Percentiles rank a stretch among this genome's conserved stretches.
Conservation (phyloP, 2,113 vertebrate species). For the Aplodontia rufa region DNA sequence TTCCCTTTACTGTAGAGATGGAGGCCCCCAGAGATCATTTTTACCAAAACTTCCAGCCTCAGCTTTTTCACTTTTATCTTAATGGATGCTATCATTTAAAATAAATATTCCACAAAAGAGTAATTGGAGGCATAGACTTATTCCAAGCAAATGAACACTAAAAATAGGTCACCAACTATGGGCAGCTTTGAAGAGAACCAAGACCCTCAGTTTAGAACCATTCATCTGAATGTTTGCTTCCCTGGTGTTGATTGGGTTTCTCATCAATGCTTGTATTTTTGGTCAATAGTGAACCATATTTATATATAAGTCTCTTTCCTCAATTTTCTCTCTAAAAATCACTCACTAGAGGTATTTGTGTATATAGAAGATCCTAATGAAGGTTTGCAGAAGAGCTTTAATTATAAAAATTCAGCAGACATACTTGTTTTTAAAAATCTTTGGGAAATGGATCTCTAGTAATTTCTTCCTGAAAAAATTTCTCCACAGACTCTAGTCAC, state of each 20-base stretch:
- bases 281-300: background rate
- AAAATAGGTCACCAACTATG: background rate
- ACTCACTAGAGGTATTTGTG: background rate
- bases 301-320: background rate
- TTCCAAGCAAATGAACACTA: background rate
- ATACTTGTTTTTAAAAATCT: background rate
- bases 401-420: background rate
- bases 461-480: background rate
- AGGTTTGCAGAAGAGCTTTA: background rate
- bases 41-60: background rate
- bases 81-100: background rate
- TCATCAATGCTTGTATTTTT: background rate
- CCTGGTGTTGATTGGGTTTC: background rate
- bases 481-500: background rate
- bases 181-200: background rate
- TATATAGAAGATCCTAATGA: background rate
- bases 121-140: background rate
- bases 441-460: background rate
- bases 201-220: background rate
- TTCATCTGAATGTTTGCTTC: background rate
- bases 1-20: background rate
- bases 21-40: background rate
- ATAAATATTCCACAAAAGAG: background rate
- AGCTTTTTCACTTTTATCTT: background rate
- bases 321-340: background rate